phyloP scores from a whole-genome alignment of 37 sponge, comb jelly and placozoan genomes.

The Spongia lamella region DNA sequence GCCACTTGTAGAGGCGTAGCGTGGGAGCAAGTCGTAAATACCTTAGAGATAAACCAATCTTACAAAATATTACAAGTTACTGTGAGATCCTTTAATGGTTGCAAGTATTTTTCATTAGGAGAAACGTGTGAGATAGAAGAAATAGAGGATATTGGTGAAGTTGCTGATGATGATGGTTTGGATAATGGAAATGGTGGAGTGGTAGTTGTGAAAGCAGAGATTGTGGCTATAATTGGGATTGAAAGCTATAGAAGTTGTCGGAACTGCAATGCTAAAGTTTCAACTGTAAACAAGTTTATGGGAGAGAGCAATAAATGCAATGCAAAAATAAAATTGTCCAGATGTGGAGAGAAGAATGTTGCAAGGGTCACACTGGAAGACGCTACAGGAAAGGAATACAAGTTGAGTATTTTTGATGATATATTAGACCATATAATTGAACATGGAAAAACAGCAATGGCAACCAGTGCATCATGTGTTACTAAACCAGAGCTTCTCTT shows the following conservation, averaged over 20 bases:
- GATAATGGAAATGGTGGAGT: conserved; percentile 5
- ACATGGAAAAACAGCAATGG: too few species aligned
- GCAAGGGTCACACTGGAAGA: too few species aligned
- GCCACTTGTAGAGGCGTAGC: too few species aligned
- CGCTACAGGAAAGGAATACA: too few species aligned
- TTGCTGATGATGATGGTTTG: conserved; percentile 4
- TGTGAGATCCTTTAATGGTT: neutral
- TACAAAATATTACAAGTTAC: conserved; percentile 5
- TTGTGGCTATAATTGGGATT: neutral
- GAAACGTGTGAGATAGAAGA: conserved; percentile 10
- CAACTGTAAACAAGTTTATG: neutral
- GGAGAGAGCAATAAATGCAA: too few species aligned
- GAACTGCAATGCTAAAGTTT: conserved; percentile 4
- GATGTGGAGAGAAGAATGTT: too few species aligned
- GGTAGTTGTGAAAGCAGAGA: conserved; percentile 9
- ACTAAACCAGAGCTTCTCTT: too few species aligned
- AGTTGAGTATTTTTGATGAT: too few species aligned
- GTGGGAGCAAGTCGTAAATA: too few species aligned
- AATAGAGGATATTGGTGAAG: conserved; percentile 7
- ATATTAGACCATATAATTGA: too few species aligned
- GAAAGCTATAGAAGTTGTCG: conserved; percentile 5
- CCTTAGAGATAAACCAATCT: neutral
- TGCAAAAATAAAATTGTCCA: too few species aligned
- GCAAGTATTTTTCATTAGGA: neutral
- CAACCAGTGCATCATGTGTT: too few species aligned